These are phyloP conservation scores for Speoplatyrhinus poulsoni DNA, from an alignment of 2,113 vertebrate species.

Conservation along the genomic window DNA sequence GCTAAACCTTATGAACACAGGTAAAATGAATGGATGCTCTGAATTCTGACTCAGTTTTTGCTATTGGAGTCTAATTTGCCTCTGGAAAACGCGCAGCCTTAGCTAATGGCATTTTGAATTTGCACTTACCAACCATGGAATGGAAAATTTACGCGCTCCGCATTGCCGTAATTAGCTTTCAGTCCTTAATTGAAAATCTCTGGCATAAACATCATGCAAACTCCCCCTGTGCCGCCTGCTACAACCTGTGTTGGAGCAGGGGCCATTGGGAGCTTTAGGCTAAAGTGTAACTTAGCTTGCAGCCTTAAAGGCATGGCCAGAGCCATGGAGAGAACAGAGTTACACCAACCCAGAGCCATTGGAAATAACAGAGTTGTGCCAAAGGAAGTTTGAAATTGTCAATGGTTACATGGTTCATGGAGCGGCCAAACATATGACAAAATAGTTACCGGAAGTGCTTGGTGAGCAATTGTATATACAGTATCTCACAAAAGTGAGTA, in stretches of 20 bases:
- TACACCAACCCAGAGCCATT: neutral
- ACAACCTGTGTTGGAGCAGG: neutral
- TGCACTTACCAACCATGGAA: neutral
- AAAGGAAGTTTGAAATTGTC: too few species aligned
- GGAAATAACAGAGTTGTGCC: too few species aligned
- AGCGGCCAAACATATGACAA: too few species aligned
- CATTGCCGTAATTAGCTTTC: neutral
- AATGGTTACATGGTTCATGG: too few species aligned
- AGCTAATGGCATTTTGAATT: slow-evolving; percentile 14
- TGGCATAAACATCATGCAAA: neutral
- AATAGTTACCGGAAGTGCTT: too few species aligned
- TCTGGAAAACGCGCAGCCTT: neutral
- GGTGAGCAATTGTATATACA: too few species aligned
- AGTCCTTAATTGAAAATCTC: neutral
- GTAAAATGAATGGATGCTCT: slow-evolving; percentile 33
- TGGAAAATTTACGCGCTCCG: neutral
- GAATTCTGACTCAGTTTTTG: slow-evolving; percentile 19
- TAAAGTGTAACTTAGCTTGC: slow-evolving; percentile 24
- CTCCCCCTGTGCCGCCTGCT: neutral
- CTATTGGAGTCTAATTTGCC: slow-evolving; percentile 29
- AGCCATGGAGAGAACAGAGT: slow-evolving; percentile 7
- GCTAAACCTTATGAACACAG: slow-evolving; percentile 58
- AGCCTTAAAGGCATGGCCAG: slow-evolving; percentile 40
- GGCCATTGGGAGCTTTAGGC: too few species aligned
- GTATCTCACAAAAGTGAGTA: too few species aligned